Conservation (phyloP, 2,113 vertebrate species). For the Crotalus horridus region DNA sequence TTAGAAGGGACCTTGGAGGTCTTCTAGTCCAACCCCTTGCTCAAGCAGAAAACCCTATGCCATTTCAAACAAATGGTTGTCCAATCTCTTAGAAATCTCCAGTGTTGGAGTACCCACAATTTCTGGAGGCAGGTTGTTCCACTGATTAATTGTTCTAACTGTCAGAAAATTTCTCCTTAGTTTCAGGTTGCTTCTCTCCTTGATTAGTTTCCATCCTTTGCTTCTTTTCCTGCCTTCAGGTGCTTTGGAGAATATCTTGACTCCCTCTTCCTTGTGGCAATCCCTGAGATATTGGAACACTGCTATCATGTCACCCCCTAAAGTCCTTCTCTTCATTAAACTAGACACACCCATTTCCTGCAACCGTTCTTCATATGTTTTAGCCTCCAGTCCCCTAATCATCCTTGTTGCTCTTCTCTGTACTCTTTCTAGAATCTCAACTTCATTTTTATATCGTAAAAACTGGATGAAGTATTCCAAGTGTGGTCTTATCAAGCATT, state of each 20-base stretch:
- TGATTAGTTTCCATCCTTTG: not conserved
- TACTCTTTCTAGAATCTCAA: not conserved
- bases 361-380: not conserved
- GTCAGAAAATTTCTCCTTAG: not conserved
- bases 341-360: not conserved
- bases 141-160: not conserved
- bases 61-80: not conserved
- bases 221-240: not conserved
- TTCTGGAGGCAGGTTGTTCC: not conserved
- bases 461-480: not conserved
- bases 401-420: not conserved
- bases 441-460: not conserved
- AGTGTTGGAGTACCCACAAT: not conserved
- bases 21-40: not conserved
- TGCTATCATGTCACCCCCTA: not conserved
- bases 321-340: not conserved
- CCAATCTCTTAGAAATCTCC: not conserved
- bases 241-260: not conserved
- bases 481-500: not conserved
- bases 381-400: not conserved
- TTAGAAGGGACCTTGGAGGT: not conserved
- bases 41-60: not conserved
- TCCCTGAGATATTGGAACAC: not conserved
- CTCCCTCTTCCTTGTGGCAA: not conserved
- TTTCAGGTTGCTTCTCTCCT: not conserved